Evolutionary conservation across 2,113 vertebrate genomes (phyloP).

Genomic region (Spheniscus mendiculus): DNA sequence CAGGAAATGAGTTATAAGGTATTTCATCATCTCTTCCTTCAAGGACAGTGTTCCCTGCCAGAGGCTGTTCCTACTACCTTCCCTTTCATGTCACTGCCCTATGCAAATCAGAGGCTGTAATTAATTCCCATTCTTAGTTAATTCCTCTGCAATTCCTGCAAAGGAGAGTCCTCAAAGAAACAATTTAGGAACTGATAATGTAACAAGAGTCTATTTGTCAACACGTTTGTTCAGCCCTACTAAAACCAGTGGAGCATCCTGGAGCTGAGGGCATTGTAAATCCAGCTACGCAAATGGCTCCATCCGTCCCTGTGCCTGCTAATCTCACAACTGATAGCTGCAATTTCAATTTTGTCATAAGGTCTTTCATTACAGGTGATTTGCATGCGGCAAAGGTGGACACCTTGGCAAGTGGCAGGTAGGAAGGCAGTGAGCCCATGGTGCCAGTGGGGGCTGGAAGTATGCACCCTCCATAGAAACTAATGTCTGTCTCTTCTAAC

Average conservation of each 20-base stretch:
- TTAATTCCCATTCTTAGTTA: not conserved
- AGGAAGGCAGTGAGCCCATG: accelerated
- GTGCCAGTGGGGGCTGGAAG: not conserved
- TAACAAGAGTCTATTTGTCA: not conserved
- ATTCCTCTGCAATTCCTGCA: not conserved
- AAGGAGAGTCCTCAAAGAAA: not conserved
- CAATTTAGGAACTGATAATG: not conserved
- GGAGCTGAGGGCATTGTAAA: not conserved
- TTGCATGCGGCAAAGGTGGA: not conserved
- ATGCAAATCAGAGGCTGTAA: not conserved
- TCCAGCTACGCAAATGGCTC: accelerated
- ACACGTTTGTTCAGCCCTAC: not conserved
- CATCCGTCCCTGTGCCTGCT: not conserved
- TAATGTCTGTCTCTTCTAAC: not conserved
- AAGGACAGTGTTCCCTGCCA: accelerated
- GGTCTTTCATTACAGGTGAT: not conserved
- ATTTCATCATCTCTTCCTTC: not conserved
- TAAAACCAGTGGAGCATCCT: not conserved
- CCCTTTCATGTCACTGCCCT: not conserved
- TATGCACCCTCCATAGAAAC: not conserved
- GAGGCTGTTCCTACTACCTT: not conserved
- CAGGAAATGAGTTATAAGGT: not conserved
- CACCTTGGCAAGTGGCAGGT: not conserved
- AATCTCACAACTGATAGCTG: not conserved
- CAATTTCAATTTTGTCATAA: not conserved